phyloP scores from a whole-genome alignment of 1,140 invertebrate species.

The Druon quercuslanigerum region DNA sequence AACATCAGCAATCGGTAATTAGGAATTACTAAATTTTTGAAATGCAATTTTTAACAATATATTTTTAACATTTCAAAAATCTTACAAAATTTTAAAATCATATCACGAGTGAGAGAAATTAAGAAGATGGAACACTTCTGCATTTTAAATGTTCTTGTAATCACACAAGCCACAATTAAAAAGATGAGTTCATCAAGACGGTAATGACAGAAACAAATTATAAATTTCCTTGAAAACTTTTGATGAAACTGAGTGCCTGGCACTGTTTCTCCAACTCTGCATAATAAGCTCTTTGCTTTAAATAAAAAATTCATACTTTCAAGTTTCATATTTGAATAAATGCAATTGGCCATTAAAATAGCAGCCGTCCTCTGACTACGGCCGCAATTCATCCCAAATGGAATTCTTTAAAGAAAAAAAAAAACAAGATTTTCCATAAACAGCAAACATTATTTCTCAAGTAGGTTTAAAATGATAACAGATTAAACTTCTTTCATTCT shows the following conservation, averaged over 20 bases:
- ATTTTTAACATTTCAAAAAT: no score
- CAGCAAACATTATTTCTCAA: background rate
- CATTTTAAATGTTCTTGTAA: background rate
- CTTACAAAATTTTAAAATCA: no score
- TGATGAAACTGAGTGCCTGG: conserved; percentile 21
- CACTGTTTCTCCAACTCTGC: conserved; percentile 2
- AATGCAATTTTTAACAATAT: no score
- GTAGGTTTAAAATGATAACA: no score
- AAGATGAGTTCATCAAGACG: background rate
- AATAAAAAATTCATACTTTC: background rate
- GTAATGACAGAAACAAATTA: background rate
- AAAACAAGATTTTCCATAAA: background rate
- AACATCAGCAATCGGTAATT: no score
- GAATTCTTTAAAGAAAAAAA: background rate
- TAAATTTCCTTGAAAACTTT: background rate
- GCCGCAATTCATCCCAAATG: background rate
- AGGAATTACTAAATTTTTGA: no score
- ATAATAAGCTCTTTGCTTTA: conserved; percentile 9
- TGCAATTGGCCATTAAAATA: conserved; percentile 22
- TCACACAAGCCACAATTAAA: background rate
- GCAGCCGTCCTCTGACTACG: background rate
- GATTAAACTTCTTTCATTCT: no score
- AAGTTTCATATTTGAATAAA: conserved; percentile 27
- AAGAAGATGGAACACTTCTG: no score
- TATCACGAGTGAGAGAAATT: no score